Evolutionary conservation across 2,888 invertebrate species (phyloP).

Genomic region (Ecdyonurus torrentis): DNA sequence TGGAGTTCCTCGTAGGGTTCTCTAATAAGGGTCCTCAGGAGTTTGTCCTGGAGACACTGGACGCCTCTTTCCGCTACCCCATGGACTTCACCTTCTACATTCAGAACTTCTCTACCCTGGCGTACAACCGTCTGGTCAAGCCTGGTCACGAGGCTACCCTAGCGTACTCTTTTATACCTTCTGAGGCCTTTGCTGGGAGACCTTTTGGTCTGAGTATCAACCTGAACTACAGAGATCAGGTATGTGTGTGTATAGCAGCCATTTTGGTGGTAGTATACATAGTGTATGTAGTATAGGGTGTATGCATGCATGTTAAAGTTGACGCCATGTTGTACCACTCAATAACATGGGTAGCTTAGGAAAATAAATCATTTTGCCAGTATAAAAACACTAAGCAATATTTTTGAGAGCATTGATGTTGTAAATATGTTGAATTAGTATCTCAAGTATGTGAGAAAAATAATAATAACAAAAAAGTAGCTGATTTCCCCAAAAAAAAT

Average conservation of each 20-base stretch:
- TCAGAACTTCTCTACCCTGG: conserved; percentile 90
- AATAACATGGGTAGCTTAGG: too few species aligned
- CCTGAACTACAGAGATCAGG: conserved; percentile 72
- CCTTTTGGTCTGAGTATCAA: conserved; percentile 92
- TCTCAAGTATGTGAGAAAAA: too few species aligned
- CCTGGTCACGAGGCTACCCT: conserved; percentile 88
- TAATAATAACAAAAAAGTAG: too few species aligned
- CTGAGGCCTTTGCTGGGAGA: conserved; percentile 91
- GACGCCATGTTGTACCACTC: too few species aligned
- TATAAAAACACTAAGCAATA: too few species aligned
- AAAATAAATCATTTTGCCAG: too few species aligned
- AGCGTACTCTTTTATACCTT: conserved; percentile 85
- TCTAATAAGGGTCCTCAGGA: conserved; percentile 84
- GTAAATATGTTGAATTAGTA: too few species aligned
- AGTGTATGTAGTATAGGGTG: too few species aligned
- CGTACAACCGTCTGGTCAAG: conserved; percentile 74
- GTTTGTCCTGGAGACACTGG: conserved; percentile 81
- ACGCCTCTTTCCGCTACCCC: conserved; percentile 96
- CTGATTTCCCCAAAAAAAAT: too few species aligned
- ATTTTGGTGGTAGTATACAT: too few species aligned
- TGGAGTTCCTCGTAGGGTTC: conserved; percentile 93
- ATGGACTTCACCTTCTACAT: conserved; percentile 98
- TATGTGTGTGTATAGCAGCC: conserved; percentile 25
- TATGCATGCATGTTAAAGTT: too few species aligned
- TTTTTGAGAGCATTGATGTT: too few species aligned